Evolutionary conservation across 1,140 invertebrate genomes (phyloP).

Genomic region (Paraescarpia echinospica): DNA sequence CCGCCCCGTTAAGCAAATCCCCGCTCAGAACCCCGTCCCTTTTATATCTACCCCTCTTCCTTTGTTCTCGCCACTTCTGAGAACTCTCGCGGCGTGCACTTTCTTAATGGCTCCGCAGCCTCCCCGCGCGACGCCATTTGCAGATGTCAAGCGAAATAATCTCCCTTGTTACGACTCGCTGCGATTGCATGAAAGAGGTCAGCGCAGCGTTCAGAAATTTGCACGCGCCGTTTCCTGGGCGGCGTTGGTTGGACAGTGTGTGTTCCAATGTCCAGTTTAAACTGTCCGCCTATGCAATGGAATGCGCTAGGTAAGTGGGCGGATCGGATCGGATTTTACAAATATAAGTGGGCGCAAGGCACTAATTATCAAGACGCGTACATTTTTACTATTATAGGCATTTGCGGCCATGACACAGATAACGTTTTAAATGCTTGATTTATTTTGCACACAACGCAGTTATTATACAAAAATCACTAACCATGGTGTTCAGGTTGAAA

Average conservation of each 20-base stretch:
- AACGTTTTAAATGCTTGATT: neutral
- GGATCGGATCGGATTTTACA: neutral
- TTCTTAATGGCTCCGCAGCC: neutral
- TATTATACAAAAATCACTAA: neutral
- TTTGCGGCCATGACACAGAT: neutral
- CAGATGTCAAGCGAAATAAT: slow-evolving; percentile 5
- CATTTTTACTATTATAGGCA: neutral
- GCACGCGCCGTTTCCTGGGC: slow-evolving; percentile 1
- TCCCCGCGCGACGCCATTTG: neutral
- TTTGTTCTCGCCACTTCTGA: neutral
- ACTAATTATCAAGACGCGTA: neutral
- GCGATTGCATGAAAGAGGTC: neutral
- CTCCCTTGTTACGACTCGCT: neutral
- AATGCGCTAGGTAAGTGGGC: neutral
- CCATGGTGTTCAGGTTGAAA: neutral
- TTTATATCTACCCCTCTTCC: neutral
- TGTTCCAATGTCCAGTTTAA: neutral
- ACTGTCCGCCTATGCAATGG: neutral
- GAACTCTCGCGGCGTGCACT: neutral
- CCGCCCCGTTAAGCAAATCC: neutral
- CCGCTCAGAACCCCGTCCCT: neutral
- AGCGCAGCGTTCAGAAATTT: slow-evolving; percentile 4
- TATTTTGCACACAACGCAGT: neutral
- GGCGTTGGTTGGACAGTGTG: neutral
- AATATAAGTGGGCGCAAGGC: neutral